Conservation (phyloP, 2,797 vertebrate genomes). For the Acanthurus leucopareius region DNA sequence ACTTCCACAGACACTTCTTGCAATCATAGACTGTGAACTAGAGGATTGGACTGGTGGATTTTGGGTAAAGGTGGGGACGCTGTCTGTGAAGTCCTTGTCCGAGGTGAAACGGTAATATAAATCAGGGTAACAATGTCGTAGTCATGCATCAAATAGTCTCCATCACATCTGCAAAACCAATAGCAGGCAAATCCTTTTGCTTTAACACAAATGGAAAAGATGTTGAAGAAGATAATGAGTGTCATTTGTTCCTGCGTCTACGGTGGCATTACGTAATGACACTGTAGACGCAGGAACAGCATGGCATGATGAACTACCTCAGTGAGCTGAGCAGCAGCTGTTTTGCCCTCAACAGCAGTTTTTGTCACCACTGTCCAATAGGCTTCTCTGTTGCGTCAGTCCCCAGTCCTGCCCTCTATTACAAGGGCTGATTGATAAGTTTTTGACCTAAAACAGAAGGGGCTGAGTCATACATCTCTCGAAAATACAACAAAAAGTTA, state of each 20-base stretch:
- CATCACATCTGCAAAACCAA: conserved; percentile 48
- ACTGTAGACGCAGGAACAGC: conserved; percentile 39
- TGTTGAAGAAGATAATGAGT: conserved; percentile 26
- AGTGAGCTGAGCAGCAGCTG: conserved; percentile 62
- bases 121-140: conserved; percentile 14
- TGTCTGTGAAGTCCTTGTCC: conserved; percentile 12
- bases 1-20: conserved; percentile 69
- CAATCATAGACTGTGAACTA: conserved; percentile 24
- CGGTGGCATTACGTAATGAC: conserved; percentile 54
- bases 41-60: not conserved
- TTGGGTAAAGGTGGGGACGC: conserved; percentile 7
- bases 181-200: not conserved
- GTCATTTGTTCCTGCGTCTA: conserved; percentile 48
- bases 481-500: too few species aligned
- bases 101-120: conserved; percentile 25
- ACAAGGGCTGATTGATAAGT: too few species aligned
- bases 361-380: conserved; percentile 28
- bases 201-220: conserved; percentile 45
- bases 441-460: too few species aligned
- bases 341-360: conserved; percentile 35
- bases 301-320: conserved; percentile 39
- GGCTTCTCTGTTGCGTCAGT: conserved; percentile 35
- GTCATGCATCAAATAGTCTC: conserved; percentile 16
- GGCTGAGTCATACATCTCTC: too few species aligned
- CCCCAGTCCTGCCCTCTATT: conserved; percentile 8